A percentile compares a stretch with the other conserved stretches of the same genome.
Conservation (phyloP, 2,888 invertebrate species). For the Emmelina monodactyla region DNA sequence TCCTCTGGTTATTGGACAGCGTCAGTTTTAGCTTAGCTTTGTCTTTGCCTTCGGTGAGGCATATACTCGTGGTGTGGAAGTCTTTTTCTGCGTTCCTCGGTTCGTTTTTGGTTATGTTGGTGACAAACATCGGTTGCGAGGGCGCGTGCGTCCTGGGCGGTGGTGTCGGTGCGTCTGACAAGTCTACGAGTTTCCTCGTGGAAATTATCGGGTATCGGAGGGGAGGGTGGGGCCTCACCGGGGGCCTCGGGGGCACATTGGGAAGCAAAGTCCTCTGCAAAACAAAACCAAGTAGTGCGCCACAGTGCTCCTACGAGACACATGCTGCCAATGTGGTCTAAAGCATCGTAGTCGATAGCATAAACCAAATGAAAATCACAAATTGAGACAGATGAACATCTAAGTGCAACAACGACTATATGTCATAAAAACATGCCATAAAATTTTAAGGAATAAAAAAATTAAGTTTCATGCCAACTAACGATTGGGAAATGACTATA, state of each 20-base stretch:
- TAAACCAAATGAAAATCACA: too few species aligned
- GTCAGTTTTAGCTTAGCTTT: constrained; percentile 49
- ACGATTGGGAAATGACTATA: too few species aligned
- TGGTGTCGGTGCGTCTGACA: constrained; percentile 49
- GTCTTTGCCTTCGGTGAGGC: constrained; percentile 45
- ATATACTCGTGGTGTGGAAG: constrained; percentile 57
- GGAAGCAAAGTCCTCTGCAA: constrained; percentile 59
- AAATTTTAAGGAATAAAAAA: too few species aligned
- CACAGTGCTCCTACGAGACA: constrained; percentile 46
- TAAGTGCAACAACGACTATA: too few species aligned
- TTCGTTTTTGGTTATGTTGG: constrained; percentile 48
- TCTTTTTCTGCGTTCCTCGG: constrained; percentile 27
- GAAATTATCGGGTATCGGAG: constrained; percentile 53
- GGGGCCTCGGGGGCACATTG: constrained; percentile 52
- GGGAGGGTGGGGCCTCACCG: constrained; percentile 50
- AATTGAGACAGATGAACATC: too few species aligned
- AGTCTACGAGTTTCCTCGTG: constrained; percentile 49
- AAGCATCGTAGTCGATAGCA: constrained; percentile 10
- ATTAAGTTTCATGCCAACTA: too few species aligned
- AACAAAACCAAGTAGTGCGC: constrained; percentile 56
- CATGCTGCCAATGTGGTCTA: constrained; percentile 35
- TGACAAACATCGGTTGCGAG: constrained; percentile 40
- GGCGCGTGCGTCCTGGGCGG: constrained; percentile 38
- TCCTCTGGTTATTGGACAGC: constrained; percentile 41
- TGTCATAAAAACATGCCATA: too few species aligned